Conservation (phyloP, 2,797 vertebrate genomes). For the Bradypodion ventrale region DNA sequence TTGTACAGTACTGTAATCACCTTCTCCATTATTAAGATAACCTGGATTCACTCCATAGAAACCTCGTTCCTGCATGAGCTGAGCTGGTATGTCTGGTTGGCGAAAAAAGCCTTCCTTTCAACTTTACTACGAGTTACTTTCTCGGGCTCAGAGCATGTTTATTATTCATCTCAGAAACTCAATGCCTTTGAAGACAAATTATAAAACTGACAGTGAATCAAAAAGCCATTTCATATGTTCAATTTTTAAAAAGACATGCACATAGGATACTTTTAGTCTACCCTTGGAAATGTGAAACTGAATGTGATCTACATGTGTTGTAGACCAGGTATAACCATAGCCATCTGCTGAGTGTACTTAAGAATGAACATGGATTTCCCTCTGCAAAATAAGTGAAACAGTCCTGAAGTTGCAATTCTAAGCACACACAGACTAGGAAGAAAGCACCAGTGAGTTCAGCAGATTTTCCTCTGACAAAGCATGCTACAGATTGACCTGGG, state of each 20-base stretch:
- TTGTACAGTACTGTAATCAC: neutral
- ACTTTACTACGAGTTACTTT: neutral
- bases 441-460: neutral
- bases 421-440: neutral
- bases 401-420: neutral
- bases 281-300: neutral
- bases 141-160: neutral
- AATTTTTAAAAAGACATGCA: neutral
- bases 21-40: slow-evolving; percentile 2
- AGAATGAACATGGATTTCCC: neutral
- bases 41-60: neutral
- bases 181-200: too few species aligned
- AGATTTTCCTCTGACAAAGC: neutral
- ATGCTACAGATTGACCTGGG: neutral
- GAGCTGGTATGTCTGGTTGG: neutral
- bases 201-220: too few species aligned
- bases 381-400: neutral
- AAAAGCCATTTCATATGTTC: neutral
- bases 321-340: neutral
- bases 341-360: neutral
- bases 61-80: neutral
- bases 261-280: neutral
- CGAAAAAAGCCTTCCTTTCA: neutral
- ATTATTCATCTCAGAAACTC: neutral
- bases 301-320: neutral